A percentile compares a stretch with the other conserved stretches of the same genome.
These are phyloP conservation scores for Matsumyia berberina DNA, from an alignment of 2,888 invertebrate genomes.

Conservation along the genomic window DNA sequence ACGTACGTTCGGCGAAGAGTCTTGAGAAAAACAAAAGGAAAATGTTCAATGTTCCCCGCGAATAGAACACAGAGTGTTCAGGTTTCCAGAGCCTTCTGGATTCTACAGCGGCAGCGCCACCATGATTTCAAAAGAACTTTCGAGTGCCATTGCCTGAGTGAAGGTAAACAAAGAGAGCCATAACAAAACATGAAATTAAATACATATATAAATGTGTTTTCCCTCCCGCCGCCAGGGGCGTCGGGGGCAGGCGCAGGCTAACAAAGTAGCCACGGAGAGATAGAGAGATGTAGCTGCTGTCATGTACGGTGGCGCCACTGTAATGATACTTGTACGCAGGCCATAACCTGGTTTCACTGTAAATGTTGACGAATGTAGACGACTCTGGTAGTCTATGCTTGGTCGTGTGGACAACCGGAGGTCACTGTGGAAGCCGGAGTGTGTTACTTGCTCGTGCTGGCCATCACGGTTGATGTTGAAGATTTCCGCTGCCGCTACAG, in stretches of 20 bases:
- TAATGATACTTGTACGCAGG: conserved; percentile 72
- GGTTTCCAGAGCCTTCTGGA: conserved; percentile 60
- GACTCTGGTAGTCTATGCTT: conserved; percentile 50
- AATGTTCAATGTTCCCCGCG: conserved; percentile 19
- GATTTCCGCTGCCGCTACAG: not conserved
- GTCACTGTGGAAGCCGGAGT: conserved; percentile 44
- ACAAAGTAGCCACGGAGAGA: conserved; percentile 56
- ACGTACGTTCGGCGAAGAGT: conserved; percentile 38
- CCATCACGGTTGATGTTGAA: conserved; percentile 16
- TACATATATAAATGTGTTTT: conserved; percentile 53
- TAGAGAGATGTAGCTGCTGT: conserved; percentile 65
- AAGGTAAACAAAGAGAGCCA: conserved; percentile 66
- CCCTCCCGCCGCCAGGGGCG: conserved; percentile 27
- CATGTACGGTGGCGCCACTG: conserved; percentile 71
- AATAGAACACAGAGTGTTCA: conserved; percentile 48
- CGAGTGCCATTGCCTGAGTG: conserved; percentile 62
- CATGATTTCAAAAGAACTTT: conserved; percentile 64
- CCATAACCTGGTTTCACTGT: conserved; percentile 69
- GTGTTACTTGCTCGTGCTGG: conserved; percentile 42
- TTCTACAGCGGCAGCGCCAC: conserved; percentile 22
- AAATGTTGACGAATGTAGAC: conserved; percentile 71
- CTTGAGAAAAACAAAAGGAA: conserved; percentile 41
- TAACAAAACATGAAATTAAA: conserved; percentile 69
- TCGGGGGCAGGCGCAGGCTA: conserved; percentile 5
- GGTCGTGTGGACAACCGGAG: conserved; percentile 54